Evolutionary conservation across 2,797 vertebrate genomes (phyloP).

Genomic region (Zonotrichia albicollis): DNA sequence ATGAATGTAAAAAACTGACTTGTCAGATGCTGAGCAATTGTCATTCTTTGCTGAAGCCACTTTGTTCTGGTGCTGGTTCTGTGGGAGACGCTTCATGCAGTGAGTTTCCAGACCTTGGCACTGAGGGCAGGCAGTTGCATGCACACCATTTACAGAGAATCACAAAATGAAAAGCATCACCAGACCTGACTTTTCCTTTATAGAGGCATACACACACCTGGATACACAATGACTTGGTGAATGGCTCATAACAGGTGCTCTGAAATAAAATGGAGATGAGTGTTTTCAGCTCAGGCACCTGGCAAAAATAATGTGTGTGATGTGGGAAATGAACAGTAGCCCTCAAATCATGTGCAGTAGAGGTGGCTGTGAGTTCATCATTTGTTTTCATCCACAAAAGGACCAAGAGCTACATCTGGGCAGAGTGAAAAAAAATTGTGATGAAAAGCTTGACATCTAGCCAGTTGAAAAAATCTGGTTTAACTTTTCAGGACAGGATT

Average conservation of each 20-base stretch:
- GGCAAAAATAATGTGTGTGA: not conserved
- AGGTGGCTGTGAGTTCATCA: not conserved
- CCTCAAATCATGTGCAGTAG: not conserved
- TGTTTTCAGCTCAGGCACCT: conserved; percentile 23
- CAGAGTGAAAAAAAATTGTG: not conserved
- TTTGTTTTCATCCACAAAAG: not conserved
- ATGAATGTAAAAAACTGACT: not conserved
- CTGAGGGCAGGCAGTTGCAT: not conserved
- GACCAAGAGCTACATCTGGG: not conserved
- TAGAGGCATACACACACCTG: not conserved
- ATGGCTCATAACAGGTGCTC: conserved; percentile 10
- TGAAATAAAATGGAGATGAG: conserved; percentile 42
- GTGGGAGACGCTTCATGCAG: not conserved
- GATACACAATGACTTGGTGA: not conserved
- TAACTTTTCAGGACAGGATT: not conserved
- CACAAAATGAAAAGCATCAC: not conserved
- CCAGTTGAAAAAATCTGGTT: not conserved
- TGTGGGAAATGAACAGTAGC: not conserved
- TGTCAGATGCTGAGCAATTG: not conserved
- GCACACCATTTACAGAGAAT: not conserved
- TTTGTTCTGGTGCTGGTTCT: not conserved
- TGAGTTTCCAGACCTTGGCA: not conserved
- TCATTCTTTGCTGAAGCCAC: not conserved
- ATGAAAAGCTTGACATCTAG: not conserved
- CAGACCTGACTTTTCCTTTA: not conserved